Conservation (phyloP, 2,113 vertebrate species). For the Callipepla californica region DNA sequence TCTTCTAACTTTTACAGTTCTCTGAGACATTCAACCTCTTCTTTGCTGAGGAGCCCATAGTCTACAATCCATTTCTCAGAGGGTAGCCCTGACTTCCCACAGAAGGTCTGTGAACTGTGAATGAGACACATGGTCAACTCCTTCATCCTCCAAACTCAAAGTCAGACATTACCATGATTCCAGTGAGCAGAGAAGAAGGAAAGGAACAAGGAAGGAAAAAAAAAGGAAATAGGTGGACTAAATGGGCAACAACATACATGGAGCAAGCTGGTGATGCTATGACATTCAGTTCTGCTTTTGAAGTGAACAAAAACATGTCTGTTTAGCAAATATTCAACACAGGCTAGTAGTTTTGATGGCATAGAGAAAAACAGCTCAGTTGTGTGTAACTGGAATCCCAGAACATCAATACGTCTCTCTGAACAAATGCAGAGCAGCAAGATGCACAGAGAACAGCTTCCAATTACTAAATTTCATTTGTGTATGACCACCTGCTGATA, state of each 20-base stretch:
- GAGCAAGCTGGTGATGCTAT: not conserved
- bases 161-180: not conserved
- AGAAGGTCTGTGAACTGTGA: not conserved
- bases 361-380: not conserved
- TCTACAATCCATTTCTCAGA: not conserved
- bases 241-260: not conserved
- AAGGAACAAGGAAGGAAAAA: not conserved
- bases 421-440: not conserved
- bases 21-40: not conserved
- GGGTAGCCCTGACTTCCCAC: not conserved
- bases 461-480: not conserved
- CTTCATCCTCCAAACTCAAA: not conserved
- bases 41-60: not conserved
- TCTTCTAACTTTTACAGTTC: not conserved
- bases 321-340: not conserved
- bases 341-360: not conserved
- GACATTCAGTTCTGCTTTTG: not conserved
- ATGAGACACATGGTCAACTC: not conserved
- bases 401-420: not conserved
- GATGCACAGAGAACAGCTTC: not conserved
- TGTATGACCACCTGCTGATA: not conserved
- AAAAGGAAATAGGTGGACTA: not conserved
- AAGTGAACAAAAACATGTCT: not conserved
- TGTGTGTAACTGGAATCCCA: not conserved
- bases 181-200: not conserved